phyloP scores from a whole-genome alignment of 2,888 invertebrate genomes.

The Pyralis farinalis region DNA sequence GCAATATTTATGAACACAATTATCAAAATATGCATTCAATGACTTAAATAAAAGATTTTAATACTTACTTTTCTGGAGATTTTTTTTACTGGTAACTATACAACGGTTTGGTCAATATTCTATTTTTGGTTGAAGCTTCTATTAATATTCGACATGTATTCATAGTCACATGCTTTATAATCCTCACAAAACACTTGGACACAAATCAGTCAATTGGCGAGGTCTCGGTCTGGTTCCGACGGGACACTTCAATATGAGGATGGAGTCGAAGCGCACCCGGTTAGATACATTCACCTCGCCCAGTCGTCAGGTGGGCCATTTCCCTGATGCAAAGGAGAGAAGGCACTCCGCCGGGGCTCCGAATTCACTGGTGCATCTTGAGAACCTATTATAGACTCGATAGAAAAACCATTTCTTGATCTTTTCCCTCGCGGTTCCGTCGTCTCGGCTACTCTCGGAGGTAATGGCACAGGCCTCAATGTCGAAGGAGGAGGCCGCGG shows the following conservation, averaged over 20 bases:
- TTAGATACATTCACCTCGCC: constrained; percentile 83
- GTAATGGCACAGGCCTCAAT: constrained; percentile 80
- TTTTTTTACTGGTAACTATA: constrained; percentile 13
- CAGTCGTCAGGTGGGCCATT: constrained; percentile 79
- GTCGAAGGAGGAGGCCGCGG: constrained; percentile 83
- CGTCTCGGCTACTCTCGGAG: constrained; percentile 67
- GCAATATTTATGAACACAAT: constrained; percentile 8
- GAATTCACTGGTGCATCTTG: constrained; percentile 45
- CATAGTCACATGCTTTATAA: too few relatives aligned
- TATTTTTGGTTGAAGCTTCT: constrained; percentile 20
- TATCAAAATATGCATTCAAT: constrained; percentile 10
- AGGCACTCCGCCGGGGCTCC: constrained; percentile 79
- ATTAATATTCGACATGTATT: constrained; percentile 27
- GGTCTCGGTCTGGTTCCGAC: constrained; percentile 28
- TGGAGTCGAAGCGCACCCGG: constrained; percentile 52
- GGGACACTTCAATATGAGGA: constrained; percentile 48
- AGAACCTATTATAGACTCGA: constrained; percentile 82
- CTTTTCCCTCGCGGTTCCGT: constrained; percentile 74
- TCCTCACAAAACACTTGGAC: constrained; percentile 23
- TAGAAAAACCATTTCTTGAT: constrained; percentile 82
- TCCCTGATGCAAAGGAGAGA: constrained; percentile 83
- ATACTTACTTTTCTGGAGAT: constrained; percentile 19
- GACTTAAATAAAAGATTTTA: constrained; percentile 3
- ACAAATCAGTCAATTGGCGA: constrained; percentile 35
- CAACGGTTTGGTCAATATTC: constrained; percentile 21